Base-by-base conservation (phyloP, 2,797 vertebrate genomes). In the Gallinago nigripennis region DNA sequence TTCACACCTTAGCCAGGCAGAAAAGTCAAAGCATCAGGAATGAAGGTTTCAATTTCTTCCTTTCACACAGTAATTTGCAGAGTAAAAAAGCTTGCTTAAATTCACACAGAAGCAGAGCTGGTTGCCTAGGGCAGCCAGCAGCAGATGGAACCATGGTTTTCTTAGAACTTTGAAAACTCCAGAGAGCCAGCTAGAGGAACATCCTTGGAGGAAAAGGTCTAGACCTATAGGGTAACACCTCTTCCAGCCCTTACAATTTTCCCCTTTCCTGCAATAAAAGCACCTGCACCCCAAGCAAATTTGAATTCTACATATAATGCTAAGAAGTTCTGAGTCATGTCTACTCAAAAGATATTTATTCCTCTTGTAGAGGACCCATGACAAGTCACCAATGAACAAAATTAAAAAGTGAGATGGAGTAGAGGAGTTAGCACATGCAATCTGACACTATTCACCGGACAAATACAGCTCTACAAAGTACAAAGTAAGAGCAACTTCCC, bases 251-350 rank as follows among this genome's bases (percentile, higher is more conserved):
- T 8, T 1, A 31, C 1, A 60, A 9, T 27, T 63, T 39, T 11
- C 7, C 5, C 76, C 23, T 11, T 56, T 58, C 6, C 8, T 31
- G 7, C n/a, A 35, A 5, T 7, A 64, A 33, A 3, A 48, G 2
- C 24, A 81, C 3, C 0, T 11, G 1, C 5, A 37, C 3, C 18
- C 6, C 30, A n/a, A 65, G 27, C 12, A n/a, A 88, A 53, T 16
- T 46, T 90, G 3, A 64, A 27, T 30, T 60, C 12, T 35, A 14
- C 6, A 4, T 2, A 12, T 11, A 39, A 20, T 0, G 0, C 14
- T 35, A 28, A 41, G 6, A 16, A 33, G n/a, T 4, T 21, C 31
- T 18, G 2, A 88, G 24, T 18, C 12, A 5, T 0, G 0, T 1
- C 9, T 61, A 4, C 18, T 54, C 33, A 37, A 71, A 35, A 7